A percentile compares a stretch with the other conserved stretches of the same genome.
Conservation (phyloP, 2,888 invertebrate species). For the Byasa hedistus region DNA sequence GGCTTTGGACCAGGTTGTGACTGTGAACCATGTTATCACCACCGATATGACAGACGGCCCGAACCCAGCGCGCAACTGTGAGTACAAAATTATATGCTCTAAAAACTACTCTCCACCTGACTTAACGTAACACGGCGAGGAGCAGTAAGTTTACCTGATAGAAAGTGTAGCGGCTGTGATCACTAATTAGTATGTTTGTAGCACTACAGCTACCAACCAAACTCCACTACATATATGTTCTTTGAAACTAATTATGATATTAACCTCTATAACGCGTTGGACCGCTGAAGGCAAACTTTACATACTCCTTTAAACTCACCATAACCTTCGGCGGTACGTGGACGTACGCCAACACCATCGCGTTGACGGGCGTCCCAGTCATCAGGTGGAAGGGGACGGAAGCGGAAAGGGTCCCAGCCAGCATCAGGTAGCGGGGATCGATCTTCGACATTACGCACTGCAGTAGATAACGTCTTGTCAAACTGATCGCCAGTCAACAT, state of each 20-base stretch:
- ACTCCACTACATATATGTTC: no score
- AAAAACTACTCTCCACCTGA: no score
- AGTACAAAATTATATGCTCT: conserved; percentile 9
- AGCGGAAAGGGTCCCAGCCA: conserved; percentile 53
- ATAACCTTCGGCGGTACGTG: conserved; percentile 59
- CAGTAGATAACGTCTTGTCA: not conserved
- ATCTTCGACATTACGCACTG: conserved; percentile 50
- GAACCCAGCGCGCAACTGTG: conserved; percentile 57
- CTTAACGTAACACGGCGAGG: no score
- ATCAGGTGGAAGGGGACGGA: conserved; percentile 58
- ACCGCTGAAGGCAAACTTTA: no score
- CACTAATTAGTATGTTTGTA: no score
- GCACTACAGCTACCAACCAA: no score
- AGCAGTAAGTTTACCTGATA: no score
- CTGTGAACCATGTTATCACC: conserved; percentile 53
- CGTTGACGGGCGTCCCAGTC: conserved; percentile 54
- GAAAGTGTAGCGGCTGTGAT: no score
- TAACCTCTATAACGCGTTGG: no score
- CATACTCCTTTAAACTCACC: conserved; percentile 38
- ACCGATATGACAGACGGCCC: conserved; percentile 51
- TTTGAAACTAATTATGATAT: no score
- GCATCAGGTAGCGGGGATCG: conserved; percentile 62
- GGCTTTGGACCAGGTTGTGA: conserved; percentile 58
- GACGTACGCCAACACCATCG: conserved; percentile 58
- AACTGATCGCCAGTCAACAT: no score